Base-by-base conservation (phyloP, 1,140 invertebrate genomes). In the Teleopsis dalmanni region DNA sequence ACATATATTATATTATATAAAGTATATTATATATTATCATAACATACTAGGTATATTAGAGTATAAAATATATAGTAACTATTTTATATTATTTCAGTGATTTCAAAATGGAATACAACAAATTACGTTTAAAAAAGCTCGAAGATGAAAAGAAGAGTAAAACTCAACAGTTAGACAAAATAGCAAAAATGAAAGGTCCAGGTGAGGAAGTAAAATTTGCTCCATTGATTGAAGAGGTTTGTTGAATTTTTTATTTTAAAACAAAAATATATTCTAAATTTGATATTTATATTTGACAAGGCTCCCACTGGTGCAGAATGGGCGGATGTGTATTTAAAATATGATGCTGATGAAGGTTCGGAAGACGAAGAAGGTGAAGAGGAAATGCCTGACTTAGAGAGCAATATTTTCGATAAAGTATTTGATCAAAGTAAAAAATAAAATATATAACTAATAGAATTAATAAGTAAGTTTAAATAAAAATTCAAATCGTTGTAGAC, bases 21-120 rank as follows among this genome's bases (percentile, higher is more conserved):
- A n/a, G n/a, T n/a, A n/a, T n/a, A n/a, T n/a, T n/a, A n/a, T n/a
- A n/a, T n/a, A n/a, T n/a, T n/a, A n/a, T n/a, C n/a, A n/a, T n/a
- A n/a, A n/a, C n/a, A n/a, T n/a, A n/a, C n/a, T n/a, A n/a, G n/a
- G n/a, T n/a, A n/a, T n/a, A n/a, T n/a, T n/a, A n/a, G n/a, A n/a
- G n/a, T n/a, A n/a, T n/a, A n/a, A n/a, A n/a, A n/a, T n/a, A n/a
- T n/a, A n/a, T n/a, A n/a, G n/a, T n/a, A n/a, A n/a, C n/a, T n/a
- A n/a, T 41, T 35, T 51, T 53, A 16, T 65, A 54, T 5, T 29
- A 34, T 76, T 75, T 19, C 52, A 86, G 83, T 27, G 82, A 85
- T 51, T 88, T 87, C 57, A 80, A 79, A 69, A 75, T 76, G 10
- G 81, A 86, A 57, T 87, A 82, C 78, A 73, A 84, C 52, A 82